Conservation (phyloP, 2,888 invertebrate genomes). For the Pachymerium ferrugineum region DNA sequence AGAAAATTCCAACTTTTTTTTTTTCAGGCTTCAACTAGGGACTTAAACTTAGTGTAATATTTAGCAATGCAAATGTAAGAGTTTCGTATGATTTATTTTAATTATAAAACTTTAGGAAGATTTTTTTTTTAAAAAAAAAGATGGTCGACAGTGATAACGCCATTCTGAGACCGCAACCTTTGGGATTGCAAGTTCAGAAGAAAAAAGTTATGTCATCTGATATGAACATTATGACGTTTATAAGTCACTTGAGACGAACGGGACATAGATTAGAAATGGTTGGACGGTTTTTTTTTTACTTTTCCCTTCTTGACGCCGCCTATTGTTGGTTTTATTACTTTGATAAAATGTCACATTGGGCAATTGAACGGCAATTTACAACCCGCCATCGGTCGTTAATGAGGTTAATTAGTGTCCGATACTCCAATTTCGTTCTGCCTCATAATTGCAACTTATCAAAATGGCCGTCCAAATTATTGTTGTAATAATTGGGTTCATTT, state of each 20-base stretch:
- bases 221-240: background rate
- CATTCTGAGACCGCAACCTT: too few relatives aligned
- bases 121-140: too few relatives aligned
- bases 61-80: background rate
- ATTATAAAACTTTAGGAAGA: slow-evolving; percentile 2
- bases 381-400: background rate
- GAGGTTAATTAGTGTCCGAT: slow-evolving; percentile 24
- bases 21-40: background rate
- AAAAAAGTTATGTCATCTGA: background rate
- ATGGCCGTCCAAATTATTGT: slow-evolving; percentile 5
- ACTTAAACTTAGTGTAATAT: background rate
- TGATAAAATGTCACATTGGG: slow-evolving; percentile 11
- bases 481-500: background rate
- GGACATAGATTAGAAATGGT: background rate
- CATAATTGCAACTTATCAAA: slow-evolving; percentile 19
- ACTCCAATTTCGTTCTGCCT: background rate
- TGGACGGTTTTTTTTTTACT: background rate
- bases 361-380: slow-evolving; percentile 4
- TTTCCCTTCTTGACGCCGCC: background rate
- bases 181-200: background rate
- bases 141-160: too few relatives aligned
- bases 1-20: background rate
- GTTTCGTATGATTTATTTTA: background rate
- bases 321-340: slow-evolving; percentile 21
- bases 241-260: slow-evolving; percentile 5